phyloP scores from a whole-genome alignment of 2,888 invertebrate genomes.

The Drosophila prolongata region DNA sequence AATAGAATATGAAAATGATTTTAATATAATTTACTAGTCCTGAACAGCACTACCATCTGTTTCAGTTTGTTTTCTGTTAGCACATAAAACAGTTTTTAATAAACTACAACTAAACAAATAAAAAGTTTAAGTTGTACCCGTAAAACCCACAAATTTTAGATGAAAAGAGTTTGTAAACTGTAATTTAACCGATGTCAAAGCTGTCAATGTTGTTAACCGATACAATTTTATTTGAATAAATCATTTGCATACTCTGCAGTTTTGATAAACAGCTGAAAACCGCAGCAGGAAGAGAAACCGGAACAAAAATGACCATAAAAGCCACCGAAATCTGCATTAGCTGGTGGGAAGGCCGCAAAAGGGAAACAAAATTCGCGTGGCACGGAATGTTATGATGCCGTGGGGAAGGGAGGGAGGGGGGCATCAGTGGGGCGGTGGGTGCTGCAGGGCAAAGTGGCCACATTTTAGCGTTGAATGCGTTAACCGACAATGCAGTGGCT shows the following conservation, averaged over 20 bases:
- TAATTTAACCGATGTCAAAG: neutral
- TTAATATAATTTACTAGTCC: too few species aligned
- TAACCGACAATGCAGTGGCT: conserved; percentile 40
- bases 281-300: conserved; percentile 51
- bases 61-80: too few species aligned
- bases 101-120: too few species aligned
- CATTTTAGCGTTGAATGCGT: conserved; percentile 62
- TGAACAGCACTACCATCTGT: too few species aligned
- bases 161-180: neutral
- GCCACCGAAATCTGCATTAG: conserved; percentile 42
- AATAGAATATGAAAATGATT: too few species aligned
- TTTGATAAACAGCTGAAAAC: conserved; percentile 60
- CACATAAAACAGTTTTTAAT: too few species aligned
- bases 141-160: too few species aligned
- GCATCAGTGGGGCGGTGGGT: neutral
- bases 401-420: neutral
- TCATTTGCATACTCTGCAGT: conserved; percentile 67
- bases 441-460: conserved; percentile 31
- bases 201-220: conserved; percentile 13
- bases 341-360: conserved; percentile 50
- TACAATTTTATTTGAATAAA: conserved; percentile 25
- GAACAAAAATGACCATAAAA: conserved; percentile 19
- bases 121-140: too few species aligned
- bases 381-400: conserved; percentile 28
- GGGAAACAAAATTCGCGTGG: conserved; percentile 53